Conservation (phyloP, 2,888 invertebrate species). For the Myathropa florea region DNA sequence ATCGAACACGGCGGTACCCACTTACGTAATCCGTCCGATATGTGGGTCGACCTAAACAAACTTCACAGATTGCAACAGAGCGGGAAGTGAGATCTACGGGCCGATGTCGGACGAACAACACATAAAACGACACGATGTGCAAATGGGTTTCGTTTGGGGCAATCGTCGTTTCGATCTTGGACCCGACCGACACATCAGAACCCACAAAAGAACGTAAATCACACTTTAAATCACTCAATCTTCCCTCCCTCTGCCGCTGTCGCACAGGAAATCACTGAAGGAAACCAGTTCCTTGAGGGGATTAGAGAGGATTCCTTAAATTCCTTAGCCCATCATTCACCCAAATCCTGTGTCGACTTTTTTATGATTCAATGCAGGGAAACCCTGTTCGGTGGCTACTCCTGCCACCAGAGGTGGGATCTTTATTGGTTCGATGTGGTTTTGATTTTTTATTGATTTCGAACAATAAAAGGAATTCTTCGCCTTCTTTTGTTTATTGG, state of each 20-base stretch:
- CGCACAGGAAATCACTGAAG: not conserved
- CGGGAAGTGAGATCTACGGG: not conserved
- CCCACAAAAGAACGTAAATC: not conserved
- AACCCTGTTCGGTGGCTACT: not conserved
- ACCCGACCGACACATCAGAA: too few species aligned
- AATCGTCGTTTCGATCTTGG: not conserved
- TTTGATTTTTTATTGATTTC: not conserved
- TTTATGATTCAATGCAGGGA: not conserved
- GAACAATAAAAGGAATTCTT: not conserved
- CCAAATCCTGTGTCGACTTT: not conserved
- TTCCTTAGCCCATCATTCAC: not conserved
- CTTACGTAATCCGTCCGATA: too few species aligned
- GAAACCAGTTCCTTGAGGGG: not conserved
- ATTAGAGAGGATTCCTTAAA: not conserved
- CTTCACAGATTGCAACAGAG: not conserved
- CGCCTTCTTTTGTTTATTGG: not conserved
- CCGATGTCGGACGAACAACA: not conserved
- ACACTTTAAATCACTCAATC: not conserved
- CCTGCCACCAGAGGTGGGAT: not conserved
- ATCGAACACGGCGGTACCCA: not conserved
- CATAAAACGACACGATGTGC: too few species aligned
- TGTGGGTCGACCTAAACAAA: not conserved
- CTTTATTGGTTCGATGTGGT: not conserved
- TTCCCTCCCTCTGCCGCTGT: not conserved
- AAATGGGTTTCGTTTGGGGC: not conserved